These are phyloP conservation scores for Holothuria scabra DNA, from an alignment of 53 echinoderm and acorn worm genomes.

Conservation along the genomic window DNA sequence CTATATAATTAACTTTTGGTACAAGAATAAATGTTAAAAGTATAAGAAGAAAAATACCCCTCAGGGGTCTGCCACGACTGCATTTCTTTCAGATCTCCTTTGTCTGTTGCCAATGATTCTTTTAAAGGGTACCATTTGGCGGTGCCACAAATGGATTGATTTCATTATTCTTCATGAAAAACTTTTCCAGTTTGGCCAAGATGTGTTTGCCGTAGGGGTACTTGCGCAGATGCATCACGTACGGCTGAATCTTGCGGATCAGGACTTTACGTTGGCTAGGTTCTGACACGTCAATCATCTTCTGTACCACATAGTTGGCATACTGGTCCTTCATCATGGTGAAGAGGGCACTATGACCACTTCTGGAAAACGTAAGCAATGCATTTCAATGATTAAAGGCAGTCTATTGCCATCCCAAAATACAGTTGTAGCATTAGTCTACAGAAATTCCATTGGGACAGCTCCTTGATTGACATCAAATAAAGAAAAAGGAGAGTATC, in stretches of 20 bases:
- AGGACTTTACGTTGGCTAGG: constrained; percentile 98
- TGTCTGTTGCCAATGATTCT: neutral
- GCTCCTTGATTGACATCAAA: too few species aligned
- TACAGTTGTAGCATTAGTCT: too few species aligned
- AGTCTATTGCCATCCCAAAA: too few species aligned
- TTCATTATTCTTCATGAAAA: constrained; percentile 98
- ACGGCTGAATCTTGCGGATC: constrained; percentile 99
- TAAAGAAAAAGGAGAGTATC: too few species aligned
- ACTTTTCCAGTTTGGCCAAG: constrained; percentile 99
- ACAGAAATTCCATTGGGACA: too few species aligned
- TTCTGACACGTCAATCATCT: constrained; percentile 99
- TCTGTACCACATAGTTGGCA: constrained; percentile 99
- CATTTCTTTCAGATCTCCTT: neutral
- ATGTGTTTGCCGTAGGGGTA: constrained; percentile 99
- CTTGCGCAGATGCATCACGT: constrained; percentile 94
- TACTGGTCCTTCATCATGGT: constrained; percentile 99
- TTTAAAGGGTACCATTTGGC: constrained; percentile 84
- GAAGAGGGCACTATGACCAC: constrained; percentile 94
- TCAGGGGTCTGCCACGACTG: neutral
- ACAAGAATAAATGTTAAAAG: constrained; percentile 40
- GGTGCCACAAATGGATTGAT: constrained; percentile 97
- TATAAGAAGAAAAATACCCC: constrained; percentile 15
- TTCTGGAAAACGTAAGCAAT: neutral
- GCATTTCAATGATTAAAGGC: too few species aligned
- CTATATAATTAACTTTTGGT: constrained; percentile 11